Base-by-base conservation (phyloP, 1,140 invertebrate genomes). In the Ceratina calcarata region DNA sequence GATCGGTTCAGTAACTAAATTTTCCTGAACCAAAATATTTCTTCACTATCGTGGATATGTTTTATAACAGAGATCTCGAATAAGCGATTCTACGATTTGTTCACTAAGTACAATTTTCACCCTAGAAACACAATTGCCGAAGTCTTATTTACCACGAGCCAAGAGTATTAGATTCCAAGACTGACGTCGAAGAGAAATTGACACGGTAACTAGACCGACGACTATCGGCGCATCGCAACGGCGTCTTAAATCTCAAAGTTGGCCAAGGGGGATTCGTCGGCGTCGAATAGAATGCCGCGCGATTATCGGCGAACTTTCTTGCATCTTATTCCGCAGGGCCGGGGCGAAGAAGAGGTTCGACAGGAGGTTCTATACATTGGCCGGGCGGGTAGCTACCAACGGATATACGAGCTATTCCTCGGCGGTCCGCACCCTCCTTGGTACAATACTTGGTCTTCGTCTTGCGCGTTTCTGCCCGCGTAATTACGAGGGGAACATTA, bases 401-500 rank as follows among this genome's bases (percentile, higher is more conserved):
- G 84, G 72, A 78, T 86, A 84, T 87, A 86, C 81, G 82, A 86
- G 74, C 78, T 81, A 81, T 83, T 87, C 84, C 84, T 45, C 82
- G 49, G 62, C 57, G 78, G 85, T 72, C 70, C 64, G 80, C 80
- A 87, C 86, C 83, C 86, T 87, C 68, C 84, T 81, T 82, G 74
- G 83, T 81, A 81, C 83, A 85, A 85, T 88, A 81, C 81, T 87
- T 84, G 85, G 75, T 87, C 86, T 81, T 83, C 83, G 78, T 87
- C 86, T 87, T 87, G 86, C 86, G 81, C 85, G 73, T 69, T 45
- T 83, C 86, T 87, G 84, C 83, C 84, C 88, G 87, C 89, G 91
- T 92, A 92, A 92, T 92, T 92, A 91, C 90, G 89, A 91, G 90
- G 91, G 90, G 90, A 88, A 92, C 91, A 92, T 92, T 92, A 92